Evolutionary conservation across 2,797 vertebrate species (phyloP).

Genomic region (Sphaeramia orbicularis): DNA sequence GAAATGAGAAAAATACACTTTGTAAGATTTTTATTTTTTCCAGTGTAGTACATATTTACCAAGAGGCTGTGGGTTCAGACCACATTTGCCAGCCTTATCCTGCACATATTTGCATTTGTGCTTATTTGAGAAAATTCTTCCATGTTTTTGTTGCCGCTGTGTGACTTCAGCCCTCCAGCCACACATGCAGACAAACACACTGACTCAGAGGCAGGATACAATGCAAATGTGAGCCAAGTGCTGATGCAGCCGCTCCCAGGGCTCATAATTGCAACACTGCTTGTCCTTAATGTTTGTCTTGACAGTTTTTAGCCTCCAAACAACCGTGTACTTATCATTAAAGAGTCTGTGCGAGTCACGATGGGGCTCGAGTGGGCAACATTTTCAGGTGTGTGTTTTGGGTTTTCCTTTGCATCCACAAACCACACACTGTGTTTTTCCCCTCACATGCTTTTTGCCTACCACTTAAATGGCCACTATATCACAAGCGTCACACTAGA

Average conservation of each 20-base stretch:
- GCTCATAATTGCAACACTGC: constrained; percentile 27
- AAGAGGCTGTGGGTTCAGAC: constrained; percentile 15
- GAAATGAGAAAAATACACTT: no score
- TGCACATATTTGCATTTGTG: constrained; percentile 26
- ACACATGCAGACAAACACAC: constrained; percentile 12
- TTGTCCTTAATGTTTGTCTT: constrained; percentile 23
- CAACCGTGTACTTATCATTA: constrained; percentile 42
- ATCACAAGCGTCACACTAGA: constrained; percentile 46
- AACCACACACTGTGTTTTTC: not conserved
- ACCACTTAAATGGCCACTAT: constrained; percentile 34
- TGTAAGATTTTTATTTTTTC: no score
- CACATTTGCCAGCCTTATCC: constrained; percentile 8
- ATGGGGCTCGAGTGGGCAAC: constrained; percentile 3
- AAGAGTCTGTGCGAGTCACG: constrained; percentile 22
- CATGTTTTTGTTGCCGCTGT: constrained; percentile 12
- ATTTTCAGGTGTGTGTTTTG: constrained; percentile 28
- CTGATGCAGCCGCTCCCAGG: constrained; percentile 58
- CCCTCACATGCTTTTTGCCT: not conserved
- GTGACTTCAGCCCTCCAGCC: not conserved
- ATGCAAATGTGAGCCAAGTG: constrained; percentile 43
- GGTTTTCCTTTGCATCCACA: not conserved
- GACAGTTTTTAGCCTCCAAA: constrained; percentile 41
- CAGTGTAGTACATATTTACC: constrained; percentile 28
- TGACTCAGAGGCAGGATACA: constrained; percentile 46
- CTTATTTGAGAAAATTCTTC: constrained; percentile 14